Evolutionary conservation across 2,888 invertebrate species (phyloP).

Genomic region (Scrobipalpa costella): DNA sequence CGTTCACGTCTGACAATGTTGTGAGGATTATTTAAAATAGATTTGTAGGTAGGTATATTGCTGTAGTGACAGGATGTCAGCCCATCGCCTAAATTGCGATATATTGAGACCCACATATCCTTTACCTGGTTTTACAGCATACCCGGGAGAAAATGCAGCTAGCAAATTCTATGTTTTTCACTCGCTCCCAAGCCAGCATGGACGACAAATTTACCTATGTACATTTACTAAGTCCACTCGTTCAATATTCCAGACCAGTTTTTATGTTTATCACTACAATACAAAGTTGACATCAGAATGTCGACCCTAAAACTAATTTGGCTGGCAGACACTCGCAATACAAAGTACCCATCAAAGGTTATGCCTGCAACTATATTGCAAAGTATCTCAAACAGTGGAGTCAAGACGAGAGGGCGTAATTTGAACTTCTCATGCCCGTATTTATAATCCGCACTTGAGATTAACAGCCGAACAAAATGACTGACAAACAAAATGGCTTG

Average conservation of each 20-base stretch:
- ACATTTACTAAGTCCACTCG: not conserved
- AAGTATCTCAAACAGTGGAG: constrained; percentile 1
- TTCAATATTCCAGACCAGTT: constrained; percentile 35
- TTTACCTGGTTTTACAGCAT: no score
- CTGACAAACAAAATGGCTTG: no score
- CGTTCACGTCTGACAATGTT: no score
- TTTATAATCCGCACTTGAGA: not conserved
- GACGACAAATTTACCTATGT: not conserved
- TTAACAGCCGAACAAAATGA: no score
- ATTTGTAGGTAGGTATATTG: no score
- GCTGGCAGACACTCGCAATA: constrained; percentile 53
- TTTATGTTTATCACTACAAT: not conserved
- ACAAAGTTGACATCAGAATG: not conserved
- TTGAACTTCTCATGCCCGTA: not conserved
- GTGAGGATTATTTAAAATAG: no score
- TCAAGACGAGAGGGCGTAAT: constrained; percentile 15
- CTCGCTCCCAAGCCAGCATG: no score
- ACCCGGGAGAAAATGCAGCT: no score
- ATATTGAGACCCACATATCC: no score
- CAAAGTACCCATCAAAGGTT: constrained; percentile 46
- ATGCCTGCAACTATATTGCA: constrained; percentile 40
- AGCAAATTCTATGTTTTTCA: no score
- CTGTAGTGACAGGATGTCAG: no score
- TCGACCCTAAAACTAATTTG: constrained; percentile 57
- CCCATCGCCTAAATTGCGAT: no score